Evolutionary conservation across 1,140 invertebrate species (phyloP).

Genomic region (Euschistus heros): DNA sequence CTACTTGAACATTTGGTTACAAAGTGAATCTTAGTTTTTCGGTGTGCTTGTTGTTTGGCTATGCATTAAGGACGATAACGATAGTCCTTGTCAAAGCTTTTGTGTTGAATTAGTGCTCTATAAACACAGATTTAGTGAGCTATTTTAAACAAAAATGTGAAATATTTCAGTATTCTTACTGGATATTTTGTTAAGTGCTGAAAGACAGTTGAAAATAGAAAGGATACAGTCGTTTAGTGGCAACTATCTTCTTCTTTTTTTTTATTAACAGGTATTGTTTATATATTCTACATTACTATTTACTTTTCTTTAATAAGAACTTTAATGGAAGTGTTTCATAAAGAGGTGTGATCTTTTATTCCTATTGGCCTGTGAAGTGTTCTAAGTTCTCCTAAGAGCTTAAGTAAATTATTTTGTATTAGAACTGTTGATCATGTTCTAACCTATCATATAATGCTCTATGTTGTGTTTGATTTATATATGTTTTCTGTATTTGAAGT

Average conservation of each 20-base stretch:
- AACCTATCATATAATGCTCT: neutral
- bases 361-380: too few relatives aligned
- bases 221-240: too few relatives aligned
- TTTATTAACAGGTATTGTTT: neutral
- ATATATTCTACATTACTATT: neutral
- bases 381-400: too few relatives aligned
- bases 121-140: neutral
- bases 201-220: too few relatives aligned
- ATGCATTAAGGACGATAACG: neutral
- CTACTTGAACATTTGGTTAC: neutral
- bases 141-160: too few relatives aligned
- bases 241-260: neutral
- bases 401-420: too few relatives aligned
- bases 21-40: neutral
- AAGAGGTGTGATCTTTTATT: too few relatives aligned
- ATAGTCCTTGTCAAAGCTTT: neutral
- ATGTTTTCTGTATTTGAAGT: neutral
- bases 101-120: conserved; percentile 13
- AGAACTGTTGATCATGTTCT: too few relatives aligned
- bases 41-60: neutral
- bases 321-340: too few relatives aligned
- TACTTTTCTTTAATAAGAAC: too few relatives aligned
- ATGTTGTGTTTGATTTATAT: neutral
- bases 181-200: too few relatives aligned
- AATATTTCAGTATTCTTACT: too few relatives aligned